phyloP scores from a whole-genome alignment of 2,888 invertebrate genomes.

The Spatulosminthurus flaviceps region DNA sequence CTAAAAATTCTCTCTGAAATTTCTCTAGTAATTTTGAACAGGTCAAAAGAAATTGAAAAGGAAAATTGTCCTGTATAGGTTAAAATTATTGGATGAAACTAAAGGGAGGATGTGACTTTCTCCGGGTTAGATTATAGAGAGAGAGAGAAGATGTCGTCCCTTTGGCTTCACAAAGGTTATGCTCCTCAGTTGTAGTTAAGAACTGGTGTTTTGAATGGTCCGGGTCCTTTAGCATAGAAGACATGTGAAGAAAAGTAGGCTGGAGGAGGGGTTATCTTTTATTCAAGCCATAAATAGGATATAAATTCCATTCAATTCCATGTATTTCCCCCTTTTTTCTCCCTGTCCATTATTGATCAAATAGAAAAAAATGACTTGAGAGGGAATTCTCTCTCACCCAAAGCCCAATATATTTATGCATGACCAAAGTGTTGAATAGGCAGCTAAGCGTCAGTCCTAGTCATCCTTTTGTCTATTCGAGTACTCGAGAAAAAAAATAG shows the following conservation, averaged over 20 bases:
- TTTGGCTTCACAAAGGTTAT: not conserved
- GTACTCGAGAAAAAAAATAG: slow-evolving; percentile 12
- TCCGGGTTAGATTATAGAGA: no score
- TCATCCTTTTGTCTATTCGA: slow-evolving; percentile 25
- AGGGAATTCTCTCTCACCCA: not conserved
- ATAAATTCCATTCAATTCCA: slow-evolving; percentile 48
- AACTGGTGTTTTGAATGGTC: not conserved
- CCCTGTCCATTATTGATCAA: slow-evolving; percentile 47
- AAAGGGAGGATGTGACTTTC: slow-evolving; percentile 44
- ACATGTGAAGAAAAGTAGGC: not conserved
- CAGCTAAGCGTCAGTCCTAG: slow-evolving; percentile 15
- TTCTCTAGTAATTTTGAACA: not conserved
- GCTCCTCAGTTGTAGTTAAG: not conserved
- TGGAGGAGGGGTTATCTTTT: slow-evolving; percentile 44
- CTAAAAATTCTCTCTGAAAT: no score
- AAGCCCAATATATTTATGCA: slow-evolving; percentile 18
- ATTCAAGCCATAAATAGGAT: slow-evolving; percentile 47
- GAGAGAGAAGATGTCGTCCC: slow-evolving; percentile 25
- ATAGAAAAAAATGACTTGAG: slow-evolving; percentile 42
- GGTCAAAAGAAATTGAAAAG: not conserved
- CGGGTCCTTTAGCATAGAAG: not conserved
- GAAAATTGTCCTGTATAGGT: slow-evolving; percentile 48
- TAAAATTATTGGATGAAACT: slow-evolving; percentile 49
- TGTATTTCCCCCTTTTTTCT: slow-evolving; percentile 26
- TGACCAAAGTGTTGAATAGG: slow-evolving; percentile 1